phyloP scores from a whole-genome alignment of 2,888 invertebrate species.

The Anarsia innoxiella region DNA sequence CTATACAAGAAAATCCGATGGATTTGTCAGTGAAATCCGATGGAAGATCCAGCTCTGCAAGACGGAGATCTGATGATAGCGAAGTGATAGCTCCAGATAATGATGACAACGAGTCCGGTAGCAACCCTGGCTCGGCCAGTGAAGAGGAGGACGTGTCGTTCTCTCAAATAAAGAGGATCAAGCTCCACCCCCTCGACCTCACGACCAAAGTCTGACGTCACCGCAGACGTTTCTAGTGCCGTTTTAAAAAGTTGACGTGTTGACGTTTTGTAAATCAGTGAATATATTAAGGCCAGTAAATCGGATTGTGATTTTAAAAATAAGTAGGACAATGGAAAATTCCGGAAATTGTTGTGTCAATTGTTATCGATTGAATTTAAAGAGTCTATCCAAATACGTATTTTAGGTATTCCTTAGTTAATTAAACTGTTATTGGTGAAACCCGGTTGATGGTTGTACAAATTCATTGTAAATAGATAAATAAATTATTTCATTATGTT shows the following conservation, averaged over 20 bases:
- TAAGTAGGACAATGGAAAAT: conserved; percentile 44
- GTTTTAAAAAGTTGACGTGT: conserved; percentile 31
- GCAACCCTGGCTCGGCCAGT: conserved; percentile 61
- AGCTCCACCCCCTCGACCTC: conserved; percentile 77
- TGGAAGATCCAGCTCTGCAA: conserved; percentile 71
- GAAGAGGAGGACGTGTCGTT: conserved; percentile 72
- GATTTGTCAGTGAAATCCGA: conserved; percentile 85
- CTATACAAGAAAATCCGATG: conserved; percentile 84
- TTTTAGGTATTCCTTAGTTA: conserved; percentile 56
- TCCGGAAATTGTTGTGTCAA: conserved; percentile 47
- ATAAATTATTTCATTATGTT: conserved; percentile 54
- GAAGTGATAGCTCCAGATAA: conserved; percentile 62
- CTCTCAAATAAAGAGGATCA: conserved; percentile 75
- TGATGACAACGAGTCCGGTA: conserved; percentile 60
- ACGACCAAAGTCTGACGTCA: conserved; percentile 80
- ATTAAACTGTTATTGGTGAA: conserved; percentile 47
- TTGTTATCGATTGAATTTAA: conserved; percentile 64
- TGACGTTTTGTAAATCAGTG: conserved; percentile 34
- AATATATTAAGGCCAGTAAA: conserved; percentile 63
- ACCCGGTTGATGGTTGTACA: conserved; percentile 65
- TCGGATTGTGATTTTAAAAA: conserved; percentile 66
- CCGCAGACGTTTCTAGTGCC: conserved; percentile 30
- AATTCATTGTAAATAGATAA: conserved; percentile 64
- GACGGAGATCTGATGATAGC: conserved; percentile 67
- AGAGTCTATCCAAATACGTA: conserved; percentile 75